phyloP scores from a whole-genome alignment of 2,797 vertebrate genomes.

The Eulemur albifrons region DNA sequence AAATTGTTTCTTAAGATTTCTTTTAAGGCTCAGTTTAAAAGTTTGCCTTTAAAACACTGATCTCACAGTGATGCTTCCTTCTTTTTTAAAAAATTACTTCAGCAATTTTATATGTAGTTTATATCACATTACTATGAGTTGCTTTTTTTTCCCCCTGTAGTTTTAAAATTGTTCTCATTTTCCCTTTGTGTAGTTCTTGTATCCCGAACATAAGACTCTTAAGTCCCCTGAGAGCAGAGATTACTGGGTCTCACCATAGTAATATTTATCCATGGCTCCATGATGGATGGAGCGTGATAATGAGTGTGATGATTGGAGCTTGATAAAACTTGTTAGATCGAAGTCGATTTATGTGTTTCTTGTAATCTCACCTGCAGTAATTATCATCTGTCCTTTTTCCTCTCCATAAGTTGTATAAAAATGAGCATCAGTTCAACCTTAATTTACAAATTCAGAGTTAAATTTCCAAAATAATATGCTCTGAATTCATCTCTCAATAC shows the following conservation, averaged over 20 bases:
- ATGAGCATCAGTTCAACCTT: not conserved
- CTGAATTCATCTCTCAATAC: not conserved
- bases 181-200: slow-evolving; percentile 26
- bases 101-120: not conserved
- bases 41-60: slow-evolving; percentile 11
- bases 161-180: slow-evolving; percentile 11
- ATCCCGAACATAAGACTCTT: not conserved
- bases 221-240: not conserved
- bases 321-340: slow-evolving; percentile 45
- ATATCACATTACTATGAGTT: not conserved
- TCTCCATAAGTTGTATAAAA: not conserved
- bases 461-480: not conserved
- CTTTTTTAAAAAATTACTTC: not conserved
- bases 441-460: slow-evolving; percentile 25
- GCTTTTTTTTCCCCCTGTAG: not conserved
- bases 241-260: not conserved
- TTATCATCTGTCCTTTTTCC: not conserved
- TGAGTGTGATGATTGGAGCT: not conserved
- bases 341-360: not conserved
- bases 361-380: slow-evolving; percentile 12
- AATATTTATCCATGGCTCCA: not conserved
- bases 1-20: slow-evolving; percentile 4
- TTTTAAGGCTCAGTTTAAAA: slow-evolving; percentile 30
- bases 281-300: not conserved
- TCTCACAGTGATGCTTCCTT: slow-evolving; percentile 3